These are phyloP conservation scores for Polydrusus cervinus DNA, from an alignment of 2,888 invertebrate species.

Conservation along the genomic window DNA sequence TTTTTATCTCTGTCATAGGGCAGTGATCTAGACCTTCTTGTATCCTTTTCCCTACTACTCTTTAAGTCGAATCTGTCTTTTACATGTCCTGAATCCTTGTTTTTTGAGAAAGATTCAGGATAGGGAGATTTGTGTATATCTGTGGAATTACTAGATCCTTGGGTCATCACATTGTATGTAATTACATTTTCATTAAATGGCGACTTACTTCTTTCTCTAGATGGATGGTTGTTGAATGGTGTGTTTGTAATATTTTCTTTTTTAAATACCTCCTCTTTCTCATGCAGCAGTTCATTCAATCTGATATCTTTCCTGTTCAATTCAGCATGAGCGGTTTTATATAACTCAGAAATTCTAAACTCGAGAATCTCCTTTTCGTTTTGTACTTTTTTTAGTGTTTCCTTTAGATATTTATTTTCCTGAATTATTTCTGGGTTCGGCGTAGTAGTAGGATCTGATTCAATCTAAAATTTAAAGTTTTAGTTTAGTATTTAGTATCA, in stretches of 20 bases:
- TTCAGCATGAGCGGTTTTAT: conserved; percentile 72
- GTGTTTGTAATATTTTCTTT: conserved; percentile 25
- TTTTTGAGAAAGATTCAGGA: no score
- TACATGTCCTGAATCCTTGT: background rate
- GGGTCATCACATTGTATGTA: no score
- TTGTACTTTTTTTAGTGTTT: conserved; percentile 62
- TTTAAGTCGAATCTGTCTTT: background rate
- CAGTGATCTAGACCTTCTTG: conserved; percentile 4
- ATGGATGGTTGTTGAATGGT: no score
- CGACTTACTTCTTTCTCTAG: no score
- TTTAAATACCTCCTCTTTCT: conserved; percentile 54
- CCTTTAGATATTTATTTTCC: conserved; percentile 61
- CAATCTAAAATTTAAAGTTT: background rate
- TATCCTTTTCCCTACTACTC: background rate
- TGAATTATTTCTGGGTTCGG: conserved; percentile 58
- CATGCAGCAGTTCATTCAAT: conserved; percentile 69
- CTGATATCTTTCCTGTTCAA: conserved; percentile 71
- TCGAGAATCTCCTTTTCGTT: conserved; percentile 66
- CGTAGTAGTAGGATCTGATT: background rate
- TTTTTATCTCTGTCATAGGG: background rate
- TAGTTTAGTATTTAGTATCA: background rate
- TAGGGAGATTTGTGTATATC: no score
- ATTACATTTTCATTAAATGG: no score
- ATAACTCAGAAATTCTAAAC: conserved; percentile 71
- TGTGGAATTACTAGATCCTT: no score